phyloP scores from a whole-genome alignment of 2,888 invertebrate genomes.

The Drosophila fulvimacula region DNA sequence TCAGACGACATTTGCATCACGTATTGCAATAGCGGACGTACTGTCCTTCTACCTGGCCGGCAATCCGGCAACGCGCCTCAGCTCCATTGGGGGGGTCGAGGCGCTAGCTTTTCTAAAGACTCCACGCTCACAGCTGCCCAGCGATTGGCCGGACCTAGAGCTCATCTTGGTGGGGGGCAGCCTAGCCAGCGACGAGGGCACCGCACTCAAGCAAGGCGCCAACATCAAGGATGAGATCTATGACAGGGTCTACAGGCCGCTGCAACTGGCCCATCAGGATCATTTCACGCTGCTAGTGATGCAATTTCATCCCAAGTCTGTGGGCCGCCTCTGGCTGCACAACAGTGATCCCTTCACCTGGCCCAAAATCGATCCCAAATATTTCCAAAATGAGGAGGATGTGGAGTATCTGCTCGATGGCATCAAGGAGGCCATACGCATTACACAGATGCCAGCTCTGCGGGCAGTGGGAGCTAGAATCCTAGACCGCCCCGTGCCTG shows the following conservation, averaged over 20 bases:
- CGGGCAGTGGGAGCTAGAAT: conserved; percentile 86
- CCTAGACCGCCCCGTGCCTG: conserved; percentile 86
- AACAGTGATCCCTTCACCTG: conserved; percentile 87
- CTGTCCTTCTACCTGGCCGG: conserved; percentile 85
- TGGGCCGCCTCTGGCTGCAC: conserved; percentile 89
- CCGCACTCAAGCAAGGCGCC: conserved; percentile 86
- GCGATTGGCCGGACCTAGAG: conserved; percentile 89
- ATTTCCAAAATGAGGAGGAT: conserved; percentile 85
- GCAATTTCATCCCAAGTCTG: conserved; percentile 90
- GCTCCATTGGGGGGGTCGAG: conserved; percentile 88
- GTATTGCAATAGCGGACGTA: conserved; percentile 84
- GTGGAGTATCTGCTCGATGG: conserved; percentile 86
- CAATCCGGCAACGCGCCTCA: conserved; percentile 85
- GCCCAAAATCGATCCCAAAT: conserved; percentile 88
- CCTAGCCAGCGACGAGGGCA: conserved; percentile 87
- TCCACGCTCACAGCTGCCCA: conserved; percentile 85
- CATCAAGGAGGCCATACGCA: conserved; percentile 87
- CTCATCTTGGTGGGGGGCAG: conserved; percentile 88
- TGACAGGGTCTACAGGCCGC: conserved; percentile 86
- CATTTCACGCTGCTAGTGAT: conserved; percentile 89
- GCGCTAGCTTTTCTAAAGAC: conserved; percentile 88
- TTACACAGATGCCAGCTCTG: conserved; percentile 87
- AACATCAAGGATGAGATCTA: conserved; percentile 87
- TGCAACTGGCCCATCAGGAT: conserved; percentile 86
- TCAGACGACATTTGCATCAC: conserved; percentile 56